Percentiles rank a stretch among this genome's conserved stretches.
phyloP scores from a whole-genome alignment of 1,140 invertebrate species.

The Monomorium pharaonis region DNA sequence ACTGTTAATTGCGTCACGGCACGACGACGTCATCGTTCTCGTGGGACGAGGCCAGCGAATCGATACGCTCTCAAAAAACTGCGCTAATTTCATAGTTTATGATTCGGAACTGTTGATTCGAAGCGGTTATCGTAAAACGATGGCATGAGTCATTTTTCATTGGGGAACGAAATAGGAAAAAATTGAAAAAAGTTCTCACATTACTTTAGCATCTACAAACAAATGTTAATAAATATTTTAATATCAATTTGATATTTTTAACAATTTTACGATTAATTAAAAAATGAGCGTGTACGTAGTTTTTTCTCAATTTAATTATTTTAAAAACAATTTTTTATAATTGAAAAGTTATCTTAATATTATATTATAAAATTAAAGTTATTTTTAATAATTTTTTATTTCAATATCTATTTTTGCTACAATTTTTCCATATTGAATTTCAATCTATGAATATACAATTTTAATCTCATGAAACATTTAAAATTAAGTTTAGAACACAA shows the following conservation, averaged over 20 bases:
- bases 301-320: background rate
- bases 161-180: background rate
- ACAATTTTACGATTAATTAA: too few species aligned
- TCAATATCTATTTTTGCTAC: background rate
- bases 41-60: background rate
- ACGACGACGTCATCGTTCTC: conserved; percentile 20
- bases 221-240: background rate
- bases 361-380: background rate
- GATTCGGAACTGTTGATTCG: background rate
- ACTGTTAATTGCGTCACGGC: conserved; percentile 6
- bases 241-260: background rate
- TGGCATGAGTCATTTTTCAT: background rate
- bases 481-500: background rate
- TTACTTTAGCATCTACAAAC: background rate
- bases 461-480: background rate
- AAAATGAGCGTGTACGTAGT: background rate
- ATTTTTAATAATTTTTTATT: background rate
- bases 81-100: background rate
- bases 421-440: background rate
- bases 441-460: too few species aligned
- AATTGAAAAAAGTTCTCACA: background rate
- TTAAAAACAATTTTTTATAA: background rate
- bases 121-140: background rate
- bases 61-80: conserved; percentile 5
- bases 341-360: background rate